Evolutionary conservation across 2,888 invertebrate species (phyloP).

Genomic region (Eristalis pertinax): DNA sequence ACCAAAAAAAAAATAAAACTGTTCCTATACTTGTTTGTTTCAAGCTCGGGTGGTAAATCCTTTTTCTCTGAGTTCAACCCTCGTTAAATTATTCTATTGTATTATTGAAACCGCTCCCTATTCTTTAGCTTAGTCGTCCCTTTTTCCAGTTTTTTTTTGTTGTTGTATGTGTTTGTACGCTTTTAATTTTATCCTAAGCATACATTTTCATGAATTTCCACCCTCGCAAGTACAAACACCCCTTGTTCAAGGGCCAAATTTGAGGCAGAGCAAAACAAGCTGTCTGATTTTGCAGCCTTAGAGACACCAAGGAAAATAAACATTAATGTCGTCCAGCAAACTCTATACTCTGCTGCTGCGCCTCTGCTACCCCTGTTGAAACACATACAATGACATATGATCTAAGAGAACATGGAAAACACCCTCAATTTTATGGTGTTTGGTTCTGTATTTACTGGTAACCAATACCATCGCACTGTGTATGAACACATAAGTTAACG

Average conservation of each 20-base stretch:
- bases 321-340: background rate
- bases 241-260: constrained; percentile 1
- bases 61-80: constrained; percentile 26
- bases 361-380: too few species aligned
- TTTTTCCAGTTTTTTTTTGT: background rate
- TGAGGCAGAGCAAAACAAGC: constrained; percentile 1
- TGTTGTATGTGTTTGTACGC: constrained; percentile 16
- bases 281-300: constrained; percentile 24
- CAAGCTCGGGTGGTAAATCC: background rate
- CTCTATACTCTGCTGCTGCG: too few species aligned
- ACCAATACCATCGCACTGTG: constrained; percentile 8
- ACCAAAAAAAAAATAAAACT: background rate
- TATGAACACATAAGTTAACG: constrained; percentile 41
- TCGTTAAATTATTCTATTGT: constrained; percentile 26
- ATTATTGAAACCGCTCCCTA: constrained; percentile 50
- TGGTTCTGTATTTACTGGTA: background rate
- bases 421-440: constrained; percentile 41
- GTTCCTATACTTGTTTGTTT: background rate
- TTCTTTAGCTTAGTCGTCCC: constrained; percentile 21
- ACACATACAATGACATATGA: constrained; percentile 1
- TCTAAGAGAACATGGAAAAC: constrained; percentile 19
- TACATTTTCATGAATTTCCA: constrained; percentile 32
- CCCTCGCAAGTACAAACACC: constrained; percentile 12
- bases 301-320: constrained; percentile 3
- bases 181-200: constrained; percentile 32